Conservation (phyloP, 2,888 invertebrate species). For the Helleia helle region DNA sequence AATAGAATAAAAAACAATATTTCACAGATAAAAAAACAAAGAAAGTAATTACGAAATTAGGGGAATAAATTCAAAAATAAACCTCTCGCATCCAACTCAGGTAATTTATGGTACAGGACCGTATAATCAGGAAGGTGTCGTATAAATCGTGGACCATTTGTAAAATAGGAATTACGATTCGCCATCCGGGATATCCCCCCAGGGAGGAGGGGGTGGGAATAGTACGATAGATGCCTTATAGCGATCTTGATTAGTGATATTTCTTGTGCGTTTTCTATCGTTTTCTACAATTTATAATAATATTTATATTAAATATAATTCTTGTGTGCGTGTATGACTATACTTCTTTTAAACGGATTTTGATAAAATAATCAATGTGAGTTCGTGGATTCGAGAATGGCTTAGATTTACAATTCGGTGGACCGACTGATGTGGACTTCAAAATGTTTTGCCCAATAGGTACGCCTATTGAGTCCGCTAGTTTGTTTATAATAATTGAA, state of each 20-base stretch:
- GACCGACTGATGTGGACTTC: too few relatives aligned
- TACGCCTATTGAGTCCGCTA: too few relatives aligned
- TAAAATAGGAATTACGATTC: conserved; percentile 65
- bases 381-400: too few relatives aligned
- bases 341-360: too few relatives aligned
- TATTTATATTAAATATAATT: too few relatives aligned
- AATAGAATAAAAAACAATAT: too few relatives aligned
- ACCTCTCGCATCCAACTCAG: conserved; percentile 51
- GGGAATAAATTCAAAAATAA: conserved; percentile 66
- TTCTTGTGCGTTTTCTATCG: background rate
- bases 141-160: conserved; percentile 71
- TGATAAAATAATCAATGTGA: too few relatives aligned
- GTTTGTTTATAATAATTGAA: too few relatives aligned
- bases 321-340: too few relatives aligned
- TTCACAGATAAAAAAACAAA: conserved; percentile 25
- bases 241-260: conserved; percentile 3
- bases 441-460: too few relatives aligned
- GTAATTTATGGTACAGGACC: conserved; percentile 64
- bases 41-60: conserved; percentile 45
- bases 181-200: conserved; percentile 42
- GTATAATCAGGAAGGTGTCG: conserved; percentile 70
- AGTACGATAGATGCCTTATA: background rate
- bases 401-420: too few relatives aligned
- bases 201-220: conserved; percentile 9
- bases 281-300: too few relatives aligned